Evolutionary conservation across 92 coral and sea anemone genomes (phyloP).

Genomic region (Heteractis magnifica): DNA sequence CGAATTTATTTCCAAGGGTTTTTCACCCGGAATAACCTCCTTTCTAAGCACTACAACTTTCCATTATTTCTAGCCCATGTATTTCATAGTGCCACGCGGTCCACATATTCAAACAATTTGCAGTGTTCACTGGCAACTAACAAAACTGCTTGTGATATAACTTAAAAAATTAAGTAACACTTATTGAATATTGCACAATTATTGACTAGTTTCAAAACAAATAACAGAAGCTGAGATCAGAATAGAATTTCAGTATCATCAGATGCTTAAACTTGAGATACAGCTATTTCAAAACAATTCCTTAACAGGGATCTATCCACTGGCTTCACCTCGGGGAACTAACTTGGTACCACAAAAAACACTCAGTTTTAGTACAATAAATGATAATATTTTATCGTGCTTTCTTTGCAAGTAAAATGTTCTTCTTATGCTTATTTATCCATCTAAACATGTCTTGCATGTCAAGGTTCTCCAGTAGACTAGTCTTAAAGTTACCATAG

Average conservation of each 20-base stretch:
- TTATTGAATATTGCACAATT: neutral
- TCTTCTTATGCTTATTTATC: constrained; percentile 58
- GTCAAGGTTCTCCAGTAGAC: constrained; percentile 58
- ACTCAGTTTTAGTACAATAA: neutral
- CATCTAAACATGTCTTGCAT: constrained; percentile 58
- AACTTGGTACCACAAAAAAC: neutral
- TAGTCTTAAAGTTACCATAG: constrained; percentile 44
- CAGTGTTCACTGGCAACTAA: too few relatives aligned
- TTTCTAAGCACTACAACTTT: too few relatives aligned
- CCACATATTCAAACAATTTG: too few relatives aligned
- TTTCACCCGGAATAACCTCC: too few relatives aligned
- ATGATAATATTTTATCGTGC: constrained; percentile 46
- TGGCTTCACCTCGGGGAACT: neutral
- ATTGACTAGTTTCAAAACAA: neutral
- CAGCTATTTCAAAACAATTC: neutral
- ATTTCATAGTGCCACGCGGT: too few relatives aligned
- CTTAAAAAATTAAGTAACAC: neutral
- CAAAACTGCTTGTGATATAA: too few relatives aligned
- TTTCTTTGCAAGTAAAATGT: constrained; percentile 46
- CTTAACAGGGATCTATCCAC: neutral
- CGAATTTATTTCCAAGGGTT: too few relatives aligned
- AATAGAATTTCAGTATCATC: neutral
- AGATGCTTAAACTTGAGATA: neutral
- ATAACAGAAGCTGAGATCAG: neutral
- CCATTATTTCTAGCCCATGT: too few relatives aligned